Base-by-base conservation (phyloP, 2,888 invertebrate species). In the Steromphala cineraria region DNA sequence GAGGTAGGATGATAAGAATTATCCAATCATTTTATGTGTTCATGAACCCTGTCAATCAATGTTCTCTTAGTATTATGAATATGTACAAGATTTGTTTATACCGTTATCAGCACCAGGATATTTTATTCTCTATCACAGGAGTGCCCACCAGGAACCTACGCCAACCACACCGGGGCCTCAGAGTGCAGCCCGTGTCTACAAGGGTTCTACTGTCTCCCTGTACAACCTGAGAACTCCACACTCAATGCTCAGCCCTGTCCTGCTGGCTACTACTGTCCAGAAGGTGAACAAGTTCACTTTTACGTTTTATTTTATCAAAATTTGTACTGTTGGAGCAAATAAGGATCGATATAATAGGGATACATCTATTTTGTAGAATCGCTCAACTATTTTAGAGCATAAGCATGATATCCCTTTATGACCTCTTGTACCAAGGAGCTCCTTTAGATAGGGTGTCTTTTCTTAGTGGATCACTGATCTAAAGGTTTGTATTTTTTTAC, bases 141-240 rank as follows among this genome's bases (percentile, higher is more conserved):
- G 46, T 91, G 91, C 83, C 46, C 87, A 7, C 84, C 86, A 8
- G 91, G 90, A 17, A 84, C 78, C 15, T 91, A 90, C 75, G 84
- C 90, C 7, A 90, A 89, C 78, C 82, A 83, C 19, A 83, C 86
- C 21, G 90, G 89, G 53, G 84, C 85, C 76, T 81, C 87, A 2
- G 81, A 67, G n/a, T 91, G 91, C 84, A 84, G 81, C 2, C 80
- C 80, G 0, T 91, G 91, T 81, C 90, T 89, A 0, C 82, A 82
- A n/a, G 90, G 91, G 0, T 89, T 81, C 74, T 91, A 89, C 85
- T 91, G 91, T 82, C 83, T 91, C 52, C 91, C 92, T 24, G 91
- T 92, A 0, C 85, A 86, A 80, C 90, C 90, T 10, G 81, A 85
- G 24, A 92, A 92, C 82, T 88, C 90, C 13, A 85, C 89, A 7